Base-by-base conservation (phyloP, 2,797 vertebrate species). In the Philypnodon macrostomus region DNA sequence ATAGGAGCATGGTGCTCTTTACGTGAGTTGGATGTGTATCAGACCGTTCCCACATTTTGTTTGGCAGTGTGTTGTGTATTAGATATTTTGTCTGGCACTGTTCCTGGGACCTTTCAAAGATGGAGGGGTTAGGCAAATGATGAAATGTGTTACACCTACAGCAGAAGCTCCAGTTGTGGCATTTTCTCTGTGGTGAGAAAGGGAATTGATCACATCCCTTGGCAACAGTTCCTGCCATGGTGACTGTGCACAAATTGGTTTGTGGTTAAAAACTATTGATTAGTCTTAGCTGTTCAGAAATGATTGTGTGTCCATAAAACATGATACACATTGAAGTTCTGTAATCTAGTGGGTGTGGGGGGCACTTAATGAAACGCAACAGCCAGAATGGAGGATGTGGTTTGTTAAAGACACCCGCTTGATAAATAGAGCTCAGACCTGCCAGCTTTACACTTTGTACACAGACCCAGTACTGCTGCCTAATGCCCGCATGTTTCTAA, bases 401-500 rank as follows among this genome's bases (percentile, higher is more conserved):
- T 89, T 89, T 85, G 85, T 90, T 90, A 89, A 79, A 84, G 76
- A 86, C 84, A 85, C 85, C 85, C 84, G 84, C 72, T 73, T 51
- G 58, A 77, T 88, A 83, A 90, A 87, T 81, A 58, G 79, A 82
- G 78, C 74, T 80, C 74, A 80, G 67, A 78, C 62, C 81, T 85
- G 81, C 75, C 61, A 60, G 64, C 65, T 76, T 45, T 79, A 67
- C 62, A 56, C 53, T 66, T n/a, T 73, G 58, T 57, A 53, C 61
- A 58, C 78, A 75, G 77, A 76, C 77, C 58, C 44, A n/a, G 36
- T 33, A 58, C 71, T 48, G 73, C 75, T 70, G 57, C 54, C 59
- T 53, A 33, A 39, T 47, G 39, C 58, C 36, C 75, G 70, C 77
- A 83, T 16, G 33, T 67, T 62, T 49, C 42, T 48, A 35, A 47